Base-by-base conservation (phyloP, 1,140 invertebrate genomes). In the Bombyx mori region DNA sequence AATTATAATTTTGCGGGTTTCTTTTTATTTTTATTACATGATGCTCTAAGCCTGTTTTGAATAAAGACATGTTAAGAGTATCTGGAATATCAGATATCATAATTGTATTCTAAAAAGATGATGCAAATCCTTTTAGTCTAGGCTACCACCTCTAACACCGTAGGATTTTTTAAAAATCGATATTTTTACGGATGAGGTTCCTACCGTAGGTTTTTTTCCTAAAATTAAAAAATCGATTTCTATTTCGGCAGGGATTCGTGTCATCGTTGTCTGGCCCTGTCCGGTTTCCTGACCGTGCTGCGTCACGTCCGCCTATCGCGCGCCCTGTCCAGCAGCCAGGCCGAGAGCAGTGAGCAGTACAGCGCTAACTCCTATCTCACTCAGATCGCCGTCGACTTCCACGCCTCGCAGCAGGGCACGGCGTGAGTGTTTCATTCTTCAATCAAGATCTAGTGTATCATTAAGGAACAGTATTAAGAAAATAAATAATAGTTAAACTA, bases 361-460 rank as follows among this genome's bases (percentile, higher is more conserved):
- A 75, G 71, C 61, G 55, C 66, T 8, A 59, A 69, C 52, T 79
- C 77, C 4, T 84, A 84, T 59, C 69, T 84, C 60, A 88, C 86
- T 5, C 89, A 90, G 61, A 77, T 91, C 35, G 88, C 87, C 0
- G 67, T 89, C 2, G 85, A 81, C 57, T 49, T 84, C 57, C 78
- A 83, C 53, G 74, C 77, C 44, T 75, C 72, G 42, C 72, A 76
- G 18, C 60, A 66, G 1, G 77, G 77, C 3, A 59, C 50, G 1
- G 55, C 55, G 76, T 83, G 35, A 65, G 73, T 55, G 22, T 10
- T 49, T 49, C 10, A n/a, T 50, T 12, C 12, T 26, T 50, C 18
- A 0, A 5, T 35, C 26, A 35, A 35, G 26, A 35, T 35, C 26
- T 35, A 35, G 22, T 5, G 6, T 50, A 50, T 50, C 49, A 50